Evolutionary conservation across 2,113 vertebrate genomes (phyloP).

Genomic region (Rhodinocichla rosea): DNA sequence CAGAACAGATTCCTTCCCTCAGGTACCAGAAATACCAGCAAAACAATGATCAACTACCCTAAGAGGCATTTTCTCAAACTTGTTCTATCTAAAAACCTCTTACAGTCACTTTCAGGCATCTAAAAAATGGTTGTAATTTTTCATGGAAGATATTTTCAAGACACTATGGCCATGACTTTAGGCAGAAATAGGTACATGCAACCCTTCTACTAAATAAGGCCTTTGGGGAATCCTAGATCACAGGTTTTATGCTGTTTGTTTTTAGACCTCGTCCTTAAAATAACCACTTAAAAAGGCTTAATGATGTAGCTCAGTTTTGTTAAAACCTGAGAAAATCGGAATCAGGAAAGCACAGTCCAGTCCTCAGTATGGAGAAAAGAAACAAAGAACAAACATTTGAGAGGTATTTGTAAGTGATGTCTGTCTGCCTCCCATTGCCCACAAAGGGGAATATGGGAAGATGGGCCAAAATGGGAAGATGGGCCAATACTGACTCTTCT

Average conservation of each 20-base stretch:
- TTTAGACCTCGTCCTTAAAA: neutral
- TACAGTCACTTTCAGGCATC: neutral
- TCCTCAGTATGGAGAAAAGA: neutral
- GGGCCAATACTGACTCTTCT: neutral
- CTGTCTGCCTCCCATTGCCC: rapidly evolving
- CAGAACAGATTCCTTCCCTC: neutral
- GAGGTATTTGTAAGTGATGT: neutral
- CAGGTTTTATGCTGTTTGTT: neutral
- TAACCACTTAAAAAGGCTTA: neutral
- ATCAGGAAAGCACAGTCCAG: neutral
- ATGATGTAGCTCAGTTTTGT: rapidly evolving
- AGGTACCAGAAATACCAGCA: neutral
- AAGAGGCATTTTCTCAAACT: neutral
- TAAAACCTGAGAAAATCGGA: neutral
- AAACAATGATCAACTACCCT: neutral
- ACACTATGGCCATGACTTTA: neutral
- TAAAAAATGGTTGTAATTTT: neutral
- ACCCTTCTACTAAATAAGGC: neutral
- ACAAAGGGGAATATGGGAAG: neutral
- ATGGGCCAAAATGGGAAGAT: neutral
- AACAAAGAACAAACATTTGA: neutral
- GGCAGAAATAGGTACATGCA: neutral
- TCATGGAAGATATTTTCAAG: neutral
- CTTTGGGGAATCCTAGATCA: neutral
- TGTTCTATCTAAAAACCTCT: neutral